Percentiles rank a stretch among this genome's conserved stretches.
Conservation (phyloP, 2,113 vertebrate species). For the Falcunculus frontatus region DNA sequence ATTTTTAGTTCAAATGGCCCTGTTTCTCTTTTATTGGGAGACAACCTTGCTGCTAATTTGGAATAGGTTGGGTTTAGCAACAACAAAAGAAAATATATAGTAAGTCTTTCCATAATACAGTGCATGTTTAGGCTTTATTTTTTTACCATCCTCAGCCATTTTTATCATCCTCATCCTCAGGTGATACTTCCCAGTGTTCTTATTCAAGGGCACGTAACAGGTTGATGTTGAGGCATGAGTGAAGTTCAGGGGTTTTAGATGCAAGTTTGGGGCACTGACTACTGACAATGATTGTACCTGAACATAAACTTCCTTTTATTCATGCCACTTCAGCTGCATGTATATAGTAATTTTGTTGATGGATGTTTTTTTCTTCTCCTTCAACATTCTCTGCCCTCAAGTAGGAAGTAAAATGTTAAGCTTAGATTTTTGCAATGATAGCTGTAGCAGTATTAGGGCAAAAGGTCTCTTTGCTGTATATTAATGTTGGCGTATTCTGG, state of each 20-base stretch:
- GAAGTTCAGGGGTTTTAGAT: not conserved
- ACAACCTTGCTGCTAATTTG: not conserved
- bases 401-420: not conserved
- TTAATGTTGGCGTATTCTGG: not conserved
- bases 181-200: not conserved
- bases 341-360: not conserved
- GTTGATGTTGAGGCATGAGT: not conserved
- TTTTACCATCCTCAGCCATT: not conserved
- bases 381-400: not conserved
- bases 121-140: not conserved
- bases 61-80: not conserved
- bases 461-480: not conserved
- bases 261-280: not conserved
- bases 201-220: not conserved
- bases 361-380: not conserved
- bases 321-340: not conserved
- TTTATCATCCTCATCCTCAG: not conserved
- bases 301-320: not conserved
- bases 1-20: not conserved
- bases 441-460: not conserved
- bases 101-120: not conserved
- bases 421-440: not conserved
- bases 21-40: not conserved
- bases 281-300: not conserved
- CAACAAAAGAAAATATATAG: not conserved